These are phyloP conservation scores for Clarias macrocephalus DNA, from an alignment of 2,113 vertebrate species.

Conservation along the genomic window DNA sequence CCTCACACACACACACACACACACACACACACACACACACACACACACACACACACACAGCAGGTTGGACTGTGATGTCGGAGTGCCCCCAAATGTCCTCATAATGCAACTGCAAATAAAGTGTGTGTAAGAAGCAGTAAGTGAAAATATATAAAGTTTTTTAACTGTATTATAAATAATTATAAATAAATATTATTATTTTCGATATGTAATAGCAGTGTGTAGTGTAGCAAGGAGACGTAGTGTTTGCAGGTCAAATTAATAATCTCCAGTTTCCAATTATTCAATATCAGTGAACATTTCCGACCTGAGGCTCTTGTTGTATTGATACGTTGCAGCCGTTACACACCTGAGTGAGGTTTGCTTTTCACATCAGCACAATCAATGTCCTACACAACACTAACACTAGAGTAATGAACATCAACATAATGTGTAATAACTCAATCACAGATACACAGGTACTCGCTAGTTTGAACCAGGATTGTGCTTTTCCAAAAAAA, in stretches of 20 bases:
- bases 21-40: constrained; percentile 5
- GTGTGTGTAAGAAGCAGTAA: neutral
- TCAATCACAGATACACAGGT: neutral
- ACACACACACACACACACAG: constrained; percentile 14
- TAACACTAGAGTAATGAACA: too few relatives aligned
- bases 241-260: neutral
- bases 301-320: too few relatives aligned
- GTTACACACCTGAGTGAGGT: neutral
- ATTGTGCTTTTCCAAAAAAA: neutral
- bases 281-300: too few relatives aligned
- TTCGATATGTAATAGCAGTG: neutral
- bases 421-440: neutral
- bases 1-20: constrained; percentile 22
- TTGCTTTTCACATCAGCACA: neutral
- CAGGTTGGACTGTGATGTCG: constrained; percentile 21
- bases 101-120: constrained; percentile 28
- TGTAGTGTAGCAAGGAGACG: neutral
- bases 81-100: constrained; percentile 51
- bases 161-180: too few relatives aligned
- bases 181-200: too few relatives aligned
- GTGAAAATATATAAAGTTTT: too few relatives aligned
- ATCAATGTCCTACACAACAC: neutral
- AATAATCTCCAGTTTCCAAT: neutral
- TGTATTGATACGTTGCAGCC: too few relatives aligned
- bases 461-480: neutral